These are phyloP conservation scores for Istiophorus platypterus DNA, from an alignment of 2,113 vertebrate species.

Conservation along the genomic window DNA sequence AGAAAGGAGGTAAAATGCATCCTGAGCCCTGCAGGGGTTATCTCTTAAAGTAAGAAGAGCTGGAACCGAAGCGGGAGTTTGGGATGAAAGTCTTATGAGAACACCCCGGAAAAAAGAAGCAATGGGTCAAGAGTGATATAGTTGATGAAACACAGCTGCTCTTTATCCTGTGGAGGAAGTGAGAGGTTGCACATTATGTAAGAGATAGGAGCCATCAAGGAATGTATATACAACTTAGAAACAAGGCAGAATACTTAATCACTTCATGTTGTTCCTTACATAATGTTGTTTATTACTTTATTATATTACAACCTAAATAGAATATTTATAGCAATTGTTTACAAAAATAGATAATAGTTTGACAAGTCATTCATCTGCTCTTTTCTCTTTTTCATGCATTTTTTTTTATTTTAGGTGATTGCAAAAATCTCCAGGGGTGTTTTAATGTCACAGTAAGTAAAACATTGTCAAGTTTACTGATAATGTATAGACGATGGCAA, in stretches of 20 bases:
- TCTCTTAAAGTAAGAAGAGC: slow-evolving; percentile 31
- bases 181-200: slow-evolving; percentile 38
- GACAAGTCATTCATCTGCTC: not conserved
- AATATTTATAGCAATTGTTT: not conserved
- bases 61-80: slow-evolving; percentile 48
- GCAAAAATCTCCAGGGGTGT: slow-evolving; percentile 88
- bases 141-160: slow-evolving; percentile 62
- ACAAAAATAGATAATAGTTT: not conserved
- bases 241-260: slow-evolving; percentile 2
- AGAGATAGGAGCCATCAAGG: slow-evolving; percentile 1
- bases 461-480: not conserved
- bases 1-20: slow-evolving; percentile 73
- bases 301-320: not conserved
- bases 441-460: slow-evolving; percentile 85
- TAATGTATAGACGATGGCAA: not conserved
- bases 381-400: not conserved
- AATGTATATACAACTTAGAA: slow-evolving; percentile 33
- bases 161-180: slow-evolving; percentile 1
- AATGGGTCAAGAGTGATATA: slow-evolving; percentile 36
- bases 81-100: slow-evolving; percentile 1
- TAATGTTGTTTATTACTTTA: not conserved
- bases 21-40: slow-evolving; percentile 41
- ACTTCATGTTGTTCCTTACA: not conserved
- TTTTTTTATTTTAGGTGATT: slow-evolving; percentile 68
- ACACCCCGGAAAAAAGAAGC: slow-evolving; percentile 46